A percentile compares a stretch with the other conserved stretches of the same genome.
phyloP scores from a whole-genome alignment of 2,888 invertebrate species.

The Mantis religiosa region DNA sequence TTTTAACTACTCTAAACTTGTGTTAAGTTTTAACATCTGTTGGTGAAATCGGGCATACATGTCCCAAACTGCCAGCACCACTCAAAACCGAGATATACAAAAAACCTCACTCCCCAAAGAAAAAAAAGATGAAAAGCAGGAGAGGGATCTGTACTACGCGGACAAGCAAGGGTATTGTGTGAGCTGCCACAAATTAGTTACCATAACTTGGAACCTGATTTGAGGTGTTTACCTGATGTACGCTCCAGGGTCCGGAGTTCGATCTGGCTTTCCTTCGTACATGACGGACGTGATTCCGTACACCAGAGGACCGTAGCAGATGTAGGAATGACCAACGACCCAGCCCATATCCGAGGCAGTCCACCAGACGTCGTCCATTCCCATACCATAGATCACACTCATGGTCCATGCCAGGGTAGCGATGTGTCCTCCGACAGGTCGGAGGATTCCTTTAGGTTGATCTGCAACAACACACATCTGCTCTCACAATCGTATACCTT shows the following conservation, averaged over 20 bases:
- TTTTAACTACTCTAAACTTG: too few species aligned
- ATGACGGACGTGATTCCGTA: conserved; percentile 77
- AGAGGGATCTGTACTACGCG: too few species aligned
- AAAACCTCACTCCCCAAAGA: too few species aligned
- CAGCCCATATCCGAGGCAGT: conserved; percentile 85
- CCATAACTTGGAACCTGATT: too few species aligned
- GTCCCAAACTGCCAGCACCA: too few species aligned
- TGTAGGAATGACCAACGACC: conserved; percentile 94
- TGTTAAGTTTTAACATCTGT: too few species aligned
- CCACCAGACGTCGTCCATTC: conserved; percentile 82
- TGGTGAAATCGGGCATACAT: too few species aligned
- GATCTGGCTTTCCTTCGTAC: conserved; percentile 91
- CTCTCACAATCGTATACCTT: too few species aligned
- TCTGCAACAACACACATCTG: conserved; percentile 41
- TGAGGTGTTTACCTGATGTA: conserved; percentile 68
- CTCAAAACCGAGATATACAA: too few species aligned
- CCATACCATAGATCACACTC: conserved; percentile 74
- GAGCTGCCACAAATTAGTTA: too few species aligned
- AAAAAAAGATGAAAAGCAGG: too few species aligned
- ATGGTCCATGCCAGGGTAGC: conserved; percentile 82
- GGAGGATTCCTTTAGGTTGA: conserved; percentile 73
- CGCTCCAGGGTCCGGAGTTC: conserved; percentile 88
- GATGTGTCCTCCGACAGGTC: conserved; percentile 85
- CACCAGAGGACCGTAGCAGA: conserved; percentile 84
- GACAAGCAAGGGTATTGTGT: too few species aligned